phyloP scores from a whole-genome alignment of 1,140 invertebrate species.

The Hirudo medicinalis region DNA sequence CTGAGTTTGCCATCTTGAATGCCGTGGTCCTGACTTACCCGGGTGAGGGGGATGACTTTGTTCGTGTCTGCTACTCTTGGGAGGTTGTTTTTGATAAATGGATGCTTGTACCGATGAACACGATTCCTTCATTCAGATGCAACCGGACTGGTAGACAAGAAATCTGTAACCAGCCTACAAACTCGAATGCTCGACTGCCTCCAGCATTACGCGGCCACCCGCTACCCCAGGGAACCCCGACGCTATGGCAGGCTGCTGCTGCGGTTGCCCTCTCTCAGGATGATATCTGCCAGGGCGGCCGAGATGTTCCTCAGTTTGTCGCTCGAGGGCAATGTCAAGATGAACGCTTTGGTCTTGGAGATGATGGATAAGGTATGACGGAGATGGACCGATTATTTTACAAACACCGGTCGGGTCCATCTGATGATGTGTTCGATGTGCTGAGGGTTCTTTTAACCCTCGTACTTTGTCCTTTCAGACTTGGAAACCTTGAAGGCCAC shows the following conservation, averaged over 20 bases:
- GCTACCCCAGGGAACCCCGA: constrained; percentile 29
- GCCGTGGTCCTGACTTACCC: constrained; percentile 38
- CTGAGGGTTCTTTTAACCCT: too few relatives aligned
- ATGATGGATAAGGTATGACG: constrained; percentile 27
- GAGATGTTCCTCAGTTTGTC: constrained; percentile 39
- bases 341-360: constrained; percentile 38
- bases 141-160: constrained; percentile 32
- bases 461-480: too few relatives aligned
- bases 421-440: too few relatives aligned
- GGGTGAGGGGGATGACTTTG: constrained; percentile 26
- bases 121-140: constrained; percentile 30
- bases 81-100: not conserved
- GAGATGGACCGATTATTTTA: too few relatives aligned
- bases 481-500: too few relatives aligned
- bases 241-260: constrained; percentile 38
- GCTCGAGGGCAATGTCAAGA: constrained; percentile 34
- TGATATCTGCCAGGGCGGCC: constrained; percentile 38
- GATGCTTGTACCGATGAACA: not conserved
- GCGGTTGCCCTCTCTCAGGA: constrained; percentile 35
- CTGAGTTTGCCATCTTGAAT: constrained; percentile 37
- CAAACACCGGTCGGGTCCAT: too few relatives aligned
- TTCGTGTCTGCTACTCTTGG: too few relatives aligned
- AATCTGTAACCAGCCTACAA: constrained; percentile 31
- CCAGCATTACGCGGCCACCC: constrained; percentile 29
- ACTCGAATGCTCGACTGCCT: constrained; percentile 34